Percentiles rank a stretch among this genome's conserved stretches.
Evolutionary conservation across 1,140 invertebrate genomes (phyloP).

Genomic region (Panagrolaimus sp.): DNA sequence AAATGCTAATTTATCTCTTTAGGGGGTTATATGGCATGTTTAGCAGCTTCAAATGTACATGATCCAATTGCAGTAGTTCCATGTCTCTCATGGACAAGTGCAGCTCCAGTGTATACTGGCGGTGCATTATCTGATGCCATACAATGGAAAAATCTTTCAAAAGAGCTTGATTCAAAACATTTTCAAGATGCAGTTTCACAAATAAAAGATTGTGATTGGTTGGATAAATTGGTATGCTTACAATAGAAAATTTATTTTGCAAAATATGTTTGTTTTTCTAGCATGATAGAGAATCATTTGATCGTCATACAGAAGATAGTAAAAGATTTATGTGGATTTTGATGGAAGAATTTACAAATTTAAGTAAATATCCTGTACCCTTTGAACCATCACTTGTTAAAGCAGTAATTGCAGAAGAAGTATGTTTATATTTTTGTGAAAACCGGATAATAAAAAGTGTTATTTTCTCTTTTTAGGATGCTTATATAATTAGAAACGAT

Average conservation of each 20-base stretch:
- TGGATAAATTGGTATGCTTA: conserved; percentile 26
- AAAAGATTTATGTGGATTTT: conserved; percentile 90
- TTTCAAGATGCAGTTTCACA: conserved; percentile 58
- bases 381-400: conserved; percentile 78
- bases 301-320: not conserved
- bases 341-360: conserved; percentile 96
- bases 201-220: conserved; percentile 53
- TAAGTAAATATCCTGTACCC: conserved; percentile 78
- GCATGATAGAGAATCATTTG: no score
- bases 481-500: conserved; percentile 7
- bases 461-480: not conserved
- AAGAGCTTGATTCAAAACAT: conserved; percentile 74
- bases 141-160: conserved; percentile 81
- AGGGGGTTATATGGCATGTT: conserved; percentile 97
- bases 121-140: conserved; percentile 90
- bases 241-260: no score
- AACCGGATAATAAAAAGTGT: no score
- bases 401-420: conserved; percentile 73
- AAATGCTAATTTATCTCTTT: conserved; percentile 99
- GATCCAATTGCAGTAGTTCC: conserved; percentile 85
- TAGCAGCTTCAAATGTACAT: conserved; percentile 87
- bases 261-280: no score
- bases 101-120: conserved; percentile 86
- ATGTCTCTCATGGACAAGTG: conserved; percentile 92
- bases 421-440: not conserved